Base-by-base conservation (phyloP, 2,888 invertebrate species). In the Dolomedes plantarius region DNA sequence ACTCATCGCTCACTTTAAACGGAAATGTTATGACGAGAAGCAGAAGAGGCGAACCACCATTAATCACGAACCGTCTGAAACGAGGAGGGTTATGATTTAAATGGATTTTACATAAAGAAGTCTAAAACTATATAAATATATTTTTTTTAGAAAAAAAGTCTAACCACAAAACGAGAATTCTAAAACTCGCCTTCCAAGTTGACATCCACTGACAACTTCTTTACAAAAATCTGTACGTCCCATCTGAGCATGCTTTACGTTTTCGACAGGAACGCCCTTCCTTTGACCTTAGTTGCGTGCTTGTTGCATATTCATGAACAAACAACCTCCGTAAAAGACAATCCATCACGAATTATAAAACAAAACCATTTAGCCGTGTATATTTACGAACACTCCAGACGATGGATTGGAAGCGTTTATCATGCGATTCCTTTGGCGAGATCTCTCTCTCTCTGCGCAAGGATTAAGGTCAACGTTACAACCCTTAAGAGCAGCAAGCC, bases 401-500 rank as follows among this genome's bases (percentile, higher is more conserved):
- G 56, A 56, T 2, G 23, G 56, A 3, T 1, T 23, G 23, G 11
- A 23, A 56, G 16, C 19, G 11, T 23, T 56, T 23, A 23, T 56
- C 5, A 16, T 2, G 2, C 16, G 2, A 46, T 23, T 56, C 11
- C 56, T 23, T 56, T 6, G 23, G 56, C 56, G 23, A 56, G 5
- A 5, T 7, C 19, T 1, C n/a, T 5, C 23, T 56, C 46, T 46
- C 46, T 16, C 16, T 46, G 36, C 36, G n/a, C 2, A 56, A 5
- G 23, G 23, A 56, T 56, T 56, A 56, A 56, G 56, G 56, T 56
- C 23, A 56, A 56, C 56, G 5, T 56, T 56, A 46, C 23, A 56
- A 56, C 56, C 56, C 23, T 56, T 23, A 23, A 3, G n/a, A 46
- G 16, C 36, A 36, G n/a, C 11, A 46, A 46, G 16, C 56, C 23